Evolutionary conservation across 2,113 vertebrate genomes (phyloP).

Genomic region (Macrotis lagotis): DNA sequence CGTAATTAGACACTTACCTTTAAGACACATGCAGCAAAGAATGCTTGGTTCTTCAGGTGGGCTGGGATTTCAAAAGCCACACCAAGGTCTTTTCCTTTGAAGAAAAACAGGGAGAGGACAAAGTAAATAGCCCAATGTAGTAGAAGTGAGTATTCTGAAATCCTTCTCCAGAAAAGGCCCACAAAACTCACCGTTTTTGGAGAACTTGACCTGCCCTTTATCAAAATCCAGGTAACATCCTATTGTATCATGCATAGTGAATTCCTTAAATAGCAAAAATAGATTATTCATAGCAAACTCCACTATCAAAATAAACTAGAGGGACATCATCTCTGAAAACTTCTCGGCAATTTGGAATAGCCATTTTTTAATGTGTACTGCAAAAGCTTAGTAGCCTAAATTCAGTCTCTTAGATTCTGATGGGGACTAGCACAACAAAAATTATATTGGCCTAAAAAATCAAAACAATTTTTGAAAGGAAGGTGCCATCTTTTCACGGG

Average conservation of each 20-base stretch:
- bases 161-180: background rate
- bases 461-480: background rate
- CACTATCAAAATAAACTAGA: background rate
- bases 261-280: constrained; percentile 87
- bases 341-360: background rate
- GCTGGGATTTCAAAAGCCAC: constrained; percentile 93
- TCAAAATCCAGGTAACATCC: constrained; percentile 95
- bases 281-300: background rate
- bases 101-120: background rate
- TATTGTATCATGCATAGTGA: constrained; percentile 98
- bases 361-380: too few relatives aligned
- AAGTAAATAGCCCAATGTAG: background rate
- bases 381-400: background rate
- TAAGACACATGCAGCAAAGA: constrained; percentile 96
- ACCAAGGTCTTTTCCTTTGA: constrained; percentile 94
- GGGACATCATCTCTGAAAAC: background rate
- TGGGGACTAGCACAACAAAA: background rate
- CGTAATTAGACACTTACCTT: constrained; percentile 86
- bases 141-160: background rate
- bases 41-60: constrained; percentile 90
- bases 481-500: background rate
- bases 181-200: constrained; percentile 91
- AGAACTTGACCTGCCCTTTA: constrained; percentile 90
- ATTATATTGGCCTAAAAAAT: background rate
- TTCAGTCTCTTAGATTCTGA: background rate